These are phyloP conservation scores for Drosophila sechellia DNA, from an alignment of 1,140 invertebrate genomes.

Conservation along the genomic window DNA sequence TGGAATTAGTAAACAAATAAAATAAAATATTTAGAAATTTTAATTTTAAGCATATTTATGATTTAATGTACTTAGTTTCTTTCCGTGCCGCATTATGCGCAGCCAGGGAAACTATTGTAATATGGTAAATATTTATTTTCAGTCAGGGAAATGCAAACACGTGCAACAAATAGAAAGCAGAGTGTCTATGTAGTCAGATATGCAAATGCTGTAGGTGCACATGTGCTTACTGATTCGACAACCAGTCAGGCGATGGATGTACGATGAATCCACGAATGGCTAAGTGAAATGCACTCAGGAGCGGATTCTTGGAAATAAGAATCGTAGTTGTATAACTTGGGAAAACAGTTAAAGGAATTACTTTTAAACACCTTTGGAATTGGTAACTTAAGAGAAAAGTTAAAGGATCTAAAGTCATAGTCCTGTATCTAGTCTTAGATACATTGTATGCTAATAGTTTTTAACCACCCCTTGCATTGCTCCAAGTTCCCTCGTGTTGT, in stretches of 20 bases:
- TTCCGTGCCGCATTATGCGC: not conserved
- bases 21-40: no score
- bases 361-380: not conserved
- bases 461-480: not conserved
- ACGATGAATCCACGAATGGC: constrained; percentile 6
- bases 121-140: constrained; percentile 16
- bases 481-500: not conserved
- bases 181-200: constrained; percentile 11
- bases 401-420: no score
- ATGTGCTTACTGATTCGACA: constrained; percentile 5
- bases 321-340: no score
- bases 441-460: no score
- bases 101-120: not conserved
- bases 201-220: constrained; percentile 47
- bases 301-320: not conserved
- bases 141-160: constrained; percentile 56
- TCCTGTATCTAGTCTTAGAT: no score
- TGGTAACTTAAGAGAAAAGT: no score
- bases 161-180: constrained; percentile 20
- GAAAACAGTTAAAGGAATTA: not conserved
- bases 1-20: no score
- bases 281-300: constrained; percentile 2
- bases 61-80: no score
- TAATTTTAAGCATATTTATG: not conserved
- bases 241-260: constrained; percentile 16